Evolutionary conservation across 2,888 invertebrate species (phyloP).

Genomic region (Drosophila neonasuta): DNA sequence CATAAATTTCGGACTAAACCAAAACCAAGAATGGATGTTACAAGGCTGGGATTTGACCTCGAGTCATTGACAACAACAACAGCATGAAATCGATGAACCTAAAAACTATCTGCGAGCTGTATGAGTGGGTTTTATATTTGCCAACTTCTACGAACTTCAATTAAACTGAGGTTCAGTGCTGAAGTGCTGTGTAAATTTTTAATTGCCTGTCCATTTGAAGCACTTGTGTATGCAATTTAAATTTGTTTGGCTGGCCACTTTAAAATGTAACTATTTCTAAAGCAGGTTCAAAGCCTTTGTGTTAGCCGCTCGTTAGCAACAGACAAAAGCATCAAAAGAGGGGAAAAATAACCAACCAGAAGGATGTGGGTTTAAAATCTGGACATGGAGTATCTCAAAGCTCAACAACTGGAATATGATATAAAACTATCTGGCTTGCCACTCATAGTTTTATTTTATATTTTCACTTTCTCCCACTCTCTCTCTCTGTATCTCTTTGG

Average conservation of each 20-base stretch:
- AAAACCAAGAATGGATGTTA: constrained; percentile 6
- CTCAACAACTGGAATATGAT: constrained; percentile 14
- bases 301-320: constrained; percentile 50
- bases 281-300: constrained; percentile 37
- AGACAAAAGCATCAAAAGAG: constrained; percentile 21
- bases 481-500: constrained; percentile 1
- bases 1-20: constrained; percentile 27
- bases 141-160: background rate
- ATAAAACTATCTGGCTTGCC: constrained; percentile 31
- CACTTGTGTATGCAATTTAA: constrained; percentile 11
- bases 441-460: constrained; percentile 28
- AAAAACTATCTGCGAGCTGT: constrained; percentile 27
- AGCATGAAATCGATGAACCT: constrained; percentile 54
- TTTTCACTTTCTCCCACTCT: constrained; percentile 10
- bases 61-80: constrained; percentile 31
- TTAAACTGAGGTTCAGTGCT: constrained; percentile 5
- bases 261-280: constrained; percentile 9
- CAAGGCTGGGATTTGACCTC: constrained; percentile 34
- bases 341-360: constrained; percentile 40
- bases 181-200: constrained; percentile 39
- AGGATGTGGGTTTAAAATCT: constrained; percentile 56
- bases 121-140: constrained; percentile 1
- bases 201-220: constrained; percentile 45
- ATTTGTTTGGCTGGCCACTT: constrained; percentile 23
- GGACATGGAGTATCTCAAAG: constrained; percentile 37